Evolutionary conservation across 2,888 invertebrate species (phyloP).

Genomic region (Tipula helvola): DNA sequence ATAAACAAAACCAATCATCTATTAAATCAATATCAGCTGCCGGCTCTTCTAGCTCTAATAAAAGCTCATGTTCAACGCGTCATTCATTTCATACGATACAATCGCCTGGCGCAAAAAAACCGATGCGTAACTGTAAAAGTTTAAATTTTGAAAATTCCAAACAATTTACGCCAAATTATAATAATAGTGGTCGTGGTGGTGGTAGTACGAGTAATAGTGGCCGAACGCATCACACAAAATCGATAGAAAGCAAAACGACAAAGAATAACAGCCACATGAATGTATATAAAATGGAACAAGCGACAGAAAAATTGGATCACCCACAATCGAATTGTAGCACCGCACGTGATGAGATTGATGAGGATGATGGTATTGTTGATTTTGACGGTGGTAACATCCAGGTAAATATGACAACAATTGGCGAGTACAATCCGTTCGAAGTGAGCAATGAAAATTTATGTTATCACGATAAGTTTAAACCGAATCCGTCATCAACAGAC

Average conservation of each 20-base stretch:
- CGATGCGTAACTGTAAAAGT: not conserved
- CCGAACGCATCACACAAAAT: not conserved
- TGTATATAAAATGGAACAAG: not conserved
- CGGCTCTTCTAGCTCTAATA: not conserved
- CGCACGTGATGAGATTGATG: not conserved
- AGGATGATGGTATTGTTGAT: not conserved
- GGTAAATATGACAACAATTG: not conserved
- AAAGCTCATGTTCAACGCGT: not conserved
- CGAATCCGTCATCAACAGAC: not conserved
- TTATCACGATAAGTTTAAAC: not conserved
- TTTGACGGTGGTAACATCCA: not conserved
- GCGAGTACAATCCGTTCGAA: not conserved
- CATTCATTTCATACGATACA: not conserved
- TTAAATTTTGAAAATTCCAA: not conserved
- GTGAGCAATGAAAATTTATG: not conserved
- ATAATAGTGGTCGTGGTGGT: too few relatives aligned
- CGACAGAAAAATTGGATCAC: not conserved
- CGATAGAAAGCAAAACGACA: not conserved
- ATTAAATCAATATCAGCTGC: not conserved
- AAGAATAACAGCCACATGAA: not conserved
- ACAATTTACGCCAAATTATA: not conserved
- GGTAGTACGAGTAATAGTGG: not conserved
- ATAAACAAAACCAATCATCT: not conserved
- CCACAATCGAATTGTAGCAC: not conserved
- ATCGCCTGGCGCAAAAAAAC: not conserved